phyloP scores from a whole-genome alignment of 2,888 invertebrate species.

The Spilosoma lubricipeda region DNA sequence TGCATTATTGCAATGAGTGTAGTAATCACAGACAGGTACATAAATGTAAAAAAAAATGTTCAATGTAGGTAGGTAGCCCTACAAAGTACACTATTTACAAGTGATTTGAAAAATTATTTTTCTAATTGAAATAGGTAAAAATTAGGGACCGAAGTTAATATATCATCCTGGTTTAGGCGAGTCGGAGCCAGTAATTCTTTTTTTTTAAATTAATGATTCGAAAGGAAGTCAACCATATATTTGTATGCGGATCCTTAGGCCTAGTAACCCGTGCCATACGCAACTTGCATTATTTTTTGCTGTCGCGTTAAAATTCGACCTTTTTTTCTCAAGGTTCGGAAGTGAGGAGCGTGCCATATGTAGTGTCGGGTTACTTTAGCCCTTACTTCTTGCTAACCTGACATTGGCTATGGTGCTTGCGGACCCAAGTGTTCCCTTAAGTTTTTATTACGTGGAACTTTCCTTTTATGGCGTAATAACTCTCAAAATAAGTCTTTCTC shows the following conservation, averaged over 20 bases:
- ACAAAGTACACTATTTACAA: background rate
- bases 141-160: background rate
- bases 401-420: conserved; percentile 23
- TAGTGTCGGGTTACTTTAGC: conserved; percentile 67
- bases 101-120: background rate
- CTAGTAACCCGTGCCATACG: conserved; percentile 20
- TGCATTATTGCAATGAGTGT: too few relatives aligned
- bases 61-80: too few relatives aligned
- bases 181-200: too few relatives aligned
- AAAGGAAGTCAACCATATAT: background rate
- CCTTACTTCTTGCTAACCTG: conserved; percentile 45
- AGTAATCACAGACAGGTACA: too few relatives aligned
- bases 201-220: background rate
- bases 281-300: conserved; percentile 50
- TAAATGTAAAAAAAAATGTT: too few relatives aligned
- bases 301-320: conserved; percentile 39
- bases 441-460: conserved; percentile 11
- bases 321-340: conserved; percentile 75
- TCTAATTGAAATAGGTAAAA: background rate
- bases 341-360: conserved; percentile 83
- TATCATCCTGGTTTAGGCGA: too few relatives aligned
- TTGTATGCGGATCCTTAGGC: conserved; percentile 37
- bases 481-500: background rate
- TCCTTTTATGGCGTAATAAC: conserved; percentile 1
- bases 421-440: conserved; percentile 15